Evolutionary conservation across 2,113 vertebrate genomes (phyloP).

Genomic region (Anguilla japonica): DNA sequence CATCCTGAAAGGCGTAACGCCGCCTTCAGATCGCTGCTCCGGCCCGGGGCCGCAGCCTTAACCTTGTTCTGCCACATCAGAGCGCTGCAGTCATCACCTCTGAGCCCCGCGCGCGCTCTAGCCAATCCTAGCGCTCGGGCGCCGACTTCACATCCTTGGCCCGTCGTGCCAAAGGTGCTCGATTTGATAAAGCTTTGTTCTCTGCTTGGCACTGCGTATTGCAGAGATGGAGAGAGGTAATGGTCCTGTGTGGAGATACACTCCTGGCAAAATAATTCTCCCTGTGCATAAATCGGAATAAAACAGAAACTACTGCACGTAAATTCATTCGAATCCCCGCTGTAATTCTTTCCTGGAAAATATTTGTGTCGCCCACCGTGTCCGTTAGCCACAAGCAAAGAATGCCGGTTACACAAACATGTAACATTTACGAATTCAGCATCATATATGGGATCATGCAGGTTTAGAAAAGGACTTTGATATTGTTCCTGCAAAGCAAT

Average conservation of each 20-base stretch:
- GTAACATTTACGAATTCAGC: no score
- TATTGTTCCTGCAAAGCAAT: background rate
- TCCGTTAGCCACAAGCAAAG: no score
- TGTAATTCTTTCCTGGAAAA: background rate
- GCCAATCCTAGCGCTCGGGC: background rate
- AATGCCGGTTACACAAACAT: no score
- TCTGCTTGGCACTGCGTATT: slow-evolving; percentile 7
- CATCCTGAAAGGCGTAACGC: slow-evolving; percentile 46
- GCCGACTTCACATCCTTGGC: background rate
- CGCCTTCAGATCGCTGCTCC: background rate
- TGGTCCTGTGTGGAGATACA: background rate
- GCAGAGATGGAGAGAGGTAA: slow-evolving; percentile 19
- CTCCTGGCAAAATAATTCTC: background rate
- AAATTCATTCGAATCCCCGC: background rate
- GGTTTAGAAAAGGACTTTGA: background rate
- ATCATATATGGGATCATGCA: no score
- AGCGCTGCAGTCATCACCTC: background rate
- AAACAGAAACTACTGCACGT: background rate
- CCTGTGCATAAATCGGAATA: background rate
- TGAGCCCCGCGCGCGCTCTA: background rate
- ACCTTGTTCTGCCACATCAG: slow-evolving; percentile 2
- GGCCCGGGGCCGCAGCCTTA: background rate
- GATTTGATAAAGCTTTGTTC: background rate
- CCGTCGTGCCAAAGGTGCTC: background rate
- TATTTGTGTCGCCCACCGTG: no score